Base-by-base conservation (phyloP, 2,888 invertebrate species). In the Linnaemya vulpina region DNA sequence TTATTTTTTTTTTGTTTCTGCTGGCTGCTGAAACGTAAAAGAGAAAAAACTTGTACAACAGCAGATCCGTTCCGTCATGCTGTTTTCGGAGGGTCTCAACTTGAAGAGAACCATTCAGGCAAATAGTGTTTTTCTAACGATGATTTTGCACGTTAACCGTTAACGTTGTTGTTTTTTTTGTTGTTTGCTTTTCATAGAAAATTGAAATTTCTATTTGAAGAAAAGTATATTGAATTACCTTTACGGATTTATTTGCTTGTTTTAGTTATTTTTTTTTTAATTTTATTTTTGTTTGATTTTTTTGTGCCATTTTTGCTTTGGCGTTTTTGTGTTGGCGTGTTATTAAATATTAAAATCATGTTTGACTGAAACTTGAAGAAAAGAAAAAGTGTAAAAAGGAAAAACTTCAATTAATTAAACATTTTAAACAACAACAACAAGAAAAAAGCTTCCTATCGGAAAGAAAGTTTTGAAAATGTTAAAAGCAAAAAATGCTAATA, bases 271-370 rank as follows among this genome's bases (percentile, higher is more conserved):
- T 10, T 38, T 38, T 10, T 38, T 38, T 3, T 43, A 15, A 43
- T n/a, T n/a, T n/a, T n/a, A 38, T 15, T 58, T 35, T 51, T 35
- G 0, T 13, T 38, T 17, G 46, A 0, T 30, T 63, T 38, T 22
- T 35, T 0, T 40, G 40, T 63, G 35, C 38, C 68, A 51, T 62
- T 5, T 70, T 60, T 30, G 55, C 40, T 65, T 25, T 70, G 11
- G 20, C 35, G 49, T 40, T 25, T 68, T 40, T 76, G 74, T 65
- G 82, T 71, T 80, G 73, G 76, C 84, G 81, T 85, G 81, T 65
- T 81, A 85, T 85, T 85, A 78, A 78, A 85, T 85, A 81, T 85
- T 85, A 51, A 74, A 74, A 55, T 58, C n/a, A 51, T 74, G 55
- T 53, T 49, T 17, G 62, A 71, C 58, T 25, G 7, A 53, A 65